Percentiles rank a stretch among this genome's conserved stretches.
These are phyloP conservation scores for Disparrhopalites patrizii DNA, from an alignment of 2,888 invertebrate genomes.

Conservation along the genomic window DNA sequence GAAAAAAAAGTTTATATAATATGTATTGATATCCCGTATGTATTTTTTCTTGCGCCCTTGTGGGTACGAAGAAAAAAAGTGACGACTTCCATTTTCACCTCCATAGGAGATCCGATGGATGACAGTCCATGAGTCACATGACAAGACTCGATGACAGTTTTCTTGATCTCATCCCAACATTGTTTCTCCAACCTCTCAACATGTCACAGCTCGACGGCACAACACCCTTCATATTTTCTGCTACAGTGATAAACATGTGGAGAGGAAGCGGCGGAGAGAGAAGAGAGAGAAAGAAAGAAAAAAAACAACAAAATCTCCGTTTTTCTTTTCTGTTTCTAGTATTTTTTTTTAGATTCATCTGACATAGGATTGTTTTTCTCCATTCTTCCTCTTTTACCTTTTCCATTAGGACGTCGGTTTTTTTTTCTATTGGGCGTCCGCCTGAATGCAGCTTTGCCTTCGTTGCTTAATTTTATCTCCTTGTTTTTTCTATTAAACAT, in stretches of 20 bases:
- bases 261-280: background rate
- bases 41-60: no score
- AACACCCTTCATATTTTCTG: constrained; percentile 2
- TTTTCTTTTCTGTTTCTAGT: background rate
- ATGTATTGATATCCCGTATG: no score
- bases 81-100: constrained; percentile 30
- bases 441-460: no score
- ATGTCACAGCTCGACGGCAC: constrained; percentile 4
- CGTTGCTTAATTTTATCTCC: no score
- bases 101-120: constrained; percentile 26
- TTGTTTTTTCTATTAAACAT: no score
- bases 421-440: no score
- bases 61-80: background rate
- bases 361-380: background rate
- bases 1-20: no score
- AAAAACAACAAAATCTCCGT: background rate
- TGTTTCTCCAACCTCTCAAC: constrained; percentile 20
- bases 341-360: background rate
- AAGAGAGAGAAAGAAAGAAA: background rate
- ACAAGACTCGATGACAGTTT: constrained; percentile 30
- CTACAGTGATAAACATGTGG: background rate
- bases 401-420: no score
- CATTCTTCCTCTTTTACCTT: background rate
- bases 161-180: constrained; percentile 24
- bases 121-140: constrained; percentile 35